A percentile compares a stretch with the other conserved stretches of the same genome.
phyloP scores from a whole-genome alignment of 2,888 invertebrate species.

The Andricus curvator region DNA sequence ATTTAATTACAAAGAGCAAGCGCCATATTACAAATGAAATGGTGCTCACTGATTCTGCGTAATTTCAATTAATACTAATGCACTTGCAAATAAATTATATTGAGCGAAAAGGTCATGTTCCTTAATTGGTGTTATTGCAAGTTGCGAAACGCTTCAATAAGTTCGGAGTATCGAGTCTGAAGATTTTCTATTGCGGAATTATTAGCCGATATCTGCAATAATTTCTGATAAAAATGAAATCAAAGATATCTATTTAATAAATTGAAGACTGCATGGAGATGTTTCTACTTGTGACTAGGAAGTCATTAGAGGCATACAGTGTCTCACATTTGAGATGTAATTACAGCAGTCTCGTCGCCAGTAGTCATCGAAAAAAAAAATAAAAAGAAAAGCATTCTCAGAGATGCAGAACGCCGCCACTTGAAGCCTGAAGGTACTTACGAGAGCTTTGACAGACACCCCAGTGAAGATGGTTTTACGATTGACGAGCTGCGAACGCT shows the following conservation, averaged over 20 bases:
- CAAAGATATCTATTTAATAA: not conserved
- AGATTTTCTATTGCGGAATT: not conserved
- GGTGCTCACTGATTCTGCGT: conserved; percentile 9
- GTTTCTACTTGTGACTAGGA: conserved; percentile 4
- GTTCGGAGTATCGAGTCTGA: not conserved
- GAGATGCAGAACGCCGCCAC: conserved; percentile 49
- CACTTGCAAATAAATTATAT: conserved; percentile 20
- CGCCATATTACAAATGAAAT: conserved; percentile 24
- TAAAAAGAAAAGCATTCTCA: conserved; percentile 27
- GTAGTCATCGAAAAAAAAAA: conserved; percentile 23
- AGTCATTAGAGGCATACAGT: not conserved
- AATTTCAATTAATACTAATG: not conserved
- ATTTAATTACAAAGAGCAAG: conserved; percentile 30
- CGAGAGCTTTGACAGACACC: conserved; percentile 83
- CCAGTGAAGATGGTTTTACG: conserved; percentile 79
- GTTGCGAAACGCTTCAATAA: not conserved
- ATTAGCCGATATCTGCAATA: not conserved
- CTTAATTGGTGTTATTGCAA: conserved; percentile 1
- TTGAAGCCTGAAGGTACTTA: conserved; percentile 77
- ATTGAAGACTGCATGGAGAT: not conserved
- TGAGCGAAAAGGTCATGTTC: conserved; percentile 29
- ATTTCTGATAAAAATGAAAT: not conserved
- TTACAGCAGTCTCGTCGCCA: conserved; percentile 18
- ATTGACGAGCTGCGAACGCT: conserved; percentile 70
- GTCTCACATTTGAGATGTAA: not conserved